Base-by-base conservation (phyloP, 2,113 vertebrate species). In the Columba janthina region DNA sequence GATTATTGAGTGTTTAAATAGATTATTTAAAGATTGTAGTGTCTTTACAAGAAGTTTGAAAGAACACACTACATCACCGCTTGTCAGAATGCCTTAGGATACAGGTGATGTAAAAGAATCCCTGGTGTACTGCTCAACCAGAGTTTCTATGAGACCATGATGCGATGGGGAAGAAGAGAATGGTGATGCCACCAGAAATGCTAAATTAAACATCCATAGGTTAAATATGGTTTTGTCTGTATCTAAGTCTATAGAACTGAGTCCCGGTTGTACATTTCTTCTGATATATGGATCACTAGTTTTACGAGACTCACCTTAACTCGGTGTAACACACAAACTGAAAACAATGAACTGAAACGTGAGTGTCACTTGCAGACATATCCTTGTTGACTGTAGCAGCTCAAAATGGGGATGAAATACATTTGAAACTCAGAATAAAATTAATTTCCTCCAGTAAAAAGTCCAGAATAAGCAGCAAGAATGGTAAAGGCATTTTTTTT, bases 291-390 rank as follows among this genome's bases (percentile, higher is more conserved):
- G 16, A 31, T 38, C 21, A 25, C 9, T 70, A 50, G 2, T 76
- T 87, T 64, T 16, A 60, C 0, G 1, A 18, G 7, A 36, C 15
- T 71, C 31, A 48, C 10, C 28, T 22, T 2, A 1, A 50, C 13
- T 31, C 28, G 10, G 3, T 70, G 5, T n/a, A 48, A 73, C 14
- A 48, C 13, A 29, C 15, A 50, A 51, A n/a, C 2, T 38, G 7
- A 57, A 70, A 88, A 17, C 9, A 42, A 15, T 5, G 3, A 5
- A 77, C 60, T 70, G 10, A 77, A 76, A 51, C 15, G 40, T 31
- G 11, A 3, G 36, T 4, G 2, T 57, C 58, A 58, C 1, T 1
- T 40, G 10, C 22, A 54, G 8, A 15, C 61, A 40, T 7, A 56
- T 22, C n/a, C 18, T 56, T 80, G 69, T 28, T 46, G 14, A 60